Evolutionary conservation across 2,888 invertebrate genomes (phyloP).

Genomic region (Baccha elongata): DNA sequence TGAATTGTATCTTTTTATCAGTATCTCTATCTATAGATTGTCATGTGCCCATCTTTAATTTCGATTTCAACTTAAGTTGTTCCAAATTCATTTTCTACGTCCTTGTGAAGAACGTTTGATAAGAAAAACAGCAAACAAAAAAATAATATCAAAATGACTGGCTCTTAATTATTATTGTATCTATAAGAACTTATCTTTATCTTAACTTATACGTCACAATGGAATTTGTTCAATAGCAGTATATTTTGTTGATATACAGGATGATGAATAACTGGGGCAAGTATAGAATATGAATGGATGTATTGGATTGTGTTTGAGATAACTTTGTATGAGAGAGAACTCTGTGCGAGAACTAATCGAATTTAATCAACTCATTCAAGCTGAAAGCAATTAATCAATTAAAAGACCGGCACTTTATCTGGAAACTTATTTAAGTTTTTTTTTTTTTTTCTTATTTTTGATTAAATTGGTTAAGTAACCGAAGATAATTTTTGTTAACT

Average conservation of each 20-base stretch:
- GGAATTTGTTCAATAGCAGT: conserved; percentile 31
- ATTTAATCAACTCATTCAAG: conserved; percentile 63
- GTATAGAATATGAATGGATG: too few species aligned
- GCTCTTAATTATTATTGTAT: conserved; percentile 46
- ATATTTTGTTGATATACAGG: conserved; percentile 17
- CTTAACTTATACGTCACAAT: conserved; percentile 42
- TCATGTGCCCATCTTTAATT: too few species aligned
- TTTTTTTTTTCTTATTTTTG: background rate
- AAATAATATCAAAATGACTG: background rate
- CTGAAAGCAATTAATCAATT: conserved; percentile 65
- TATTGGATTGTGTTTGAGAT: background rate
- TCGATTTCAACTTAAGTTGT: conserved; percentile 54
- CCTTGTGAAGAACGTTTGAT: conserved; percentile 66
- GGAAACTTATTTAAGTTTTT: background rate
- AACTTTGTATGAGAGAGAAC: background rate
- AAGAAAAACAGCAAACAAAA: conserved; percentile 30
- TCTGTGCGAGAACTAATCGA: conserved; percentile 38
- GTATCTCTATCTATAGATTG: too few species aligned
- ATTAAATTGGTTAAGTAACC: conserved; percentile 30
- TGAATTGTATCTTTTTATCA: too few species aligned
- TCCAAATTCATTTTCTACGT: conserved; percentile 46
- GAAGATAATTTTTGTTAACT: conserved; percentile 10
- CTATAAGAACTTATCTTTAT: conserved; percentile 31
- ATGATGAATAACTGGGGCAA: conserved; percentile 21
- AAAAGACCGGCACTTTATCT: conserved; percentile 50